A percentile compares a stretch with the other conserved stretches of the same genome.
Evolutionary conservation across 2,888 invertebrate genomes (phyloP).

Genomic region (Microplitis deprimator): DNA sequence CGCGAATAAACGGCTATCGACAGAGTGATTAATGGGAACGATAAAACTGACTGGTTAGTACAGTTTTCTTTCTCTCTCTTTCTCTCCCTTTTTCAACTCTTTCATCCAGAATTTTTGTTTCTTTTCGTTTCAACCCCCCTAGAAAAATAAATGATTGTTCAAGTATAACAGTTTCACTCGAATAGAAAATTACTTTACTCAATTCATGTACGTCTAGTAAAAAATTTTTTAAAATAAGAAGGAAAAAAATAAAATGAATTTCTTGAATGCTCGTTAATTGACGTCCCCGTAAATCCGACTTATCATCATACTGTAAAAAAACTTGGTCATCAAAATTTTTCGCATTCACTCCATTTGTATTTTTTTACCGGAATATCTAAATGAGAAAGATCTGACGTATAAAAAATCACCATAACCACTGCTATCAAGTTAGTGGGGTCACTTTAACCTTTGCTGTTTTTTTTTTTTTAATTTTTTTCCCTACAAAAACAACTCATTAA

Average conservation of each 20-base stretch:
- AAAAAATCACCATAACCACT: background rate
- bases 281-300: background rate
- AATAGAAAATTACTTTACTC: constrained; percentile 30
- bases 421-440: background rate
- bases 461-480: background rate
- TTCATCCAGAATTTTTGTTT: constrained; percentile 30
- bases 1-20: constrained; percentile 44
- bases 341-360: background rate
- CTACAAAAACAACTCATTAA: constrained; percentile 30
- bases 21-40: constrained; percentile 45
- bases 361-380: background rate
- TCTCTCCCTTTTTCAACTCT: constrained; percentile 23
- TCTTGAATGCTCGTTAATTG: constrained; percentile 4
- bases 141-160: constrained; percentile 38
- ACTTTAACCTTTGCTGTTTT: background rate
- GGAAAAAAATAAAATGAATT: background rate
- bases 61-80: constrained; percentile 26
- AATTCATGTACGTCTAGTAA: background rate
- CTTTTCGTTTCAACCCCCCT: constrained; percentile 3
- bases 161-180: constrained; percentile 27
- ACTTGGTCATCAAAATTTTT: background rate
- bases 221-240: background rate
- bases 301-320: background rate
- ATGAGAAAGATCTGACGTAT: background rate
- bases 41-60: constrained; percentile 43